Evolutionary conservation across 2,797 vertebrate species (phyloP).

Genomic region (Pygocentrus nattereri): DNA sequence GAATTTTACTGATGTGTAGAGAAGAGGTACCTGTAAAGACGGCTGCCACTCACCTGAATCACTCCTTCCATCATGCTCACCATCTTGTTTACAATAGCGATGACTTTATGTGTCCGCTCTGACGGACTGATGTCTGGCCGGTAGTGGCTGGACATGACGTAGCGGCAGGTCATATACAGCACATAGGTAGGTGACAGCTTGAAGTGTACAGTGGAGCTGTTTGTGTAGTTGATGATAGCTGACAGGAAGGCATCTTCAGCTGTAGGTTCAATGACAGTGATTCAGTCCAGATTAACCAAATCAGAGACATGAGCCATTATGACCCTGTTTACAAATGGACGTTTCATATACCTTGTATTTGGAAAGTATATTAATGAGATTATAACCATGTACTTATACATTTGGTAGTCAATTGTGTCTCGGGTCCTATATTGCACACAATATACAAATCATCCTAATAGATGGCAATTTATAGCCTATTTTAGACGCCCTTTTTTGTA

Average conservation of each 20-base stretch:
- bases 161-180: slow-evolving; percentile 97
- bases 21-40: neutral
- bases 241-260: slow-evolving; percentile 97
- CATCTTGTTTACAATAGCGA: slow-evolving; percentile 98
- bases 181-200: slow-evolving; percentile 96
- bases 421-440: too few relatives aligned
- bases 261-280: slow-evolving; percentile 54
- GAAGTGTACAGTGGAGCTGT: slow-evolving; percentile 98
- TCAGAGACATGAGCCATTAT: neutral
- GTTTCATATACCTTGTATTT: neutral
- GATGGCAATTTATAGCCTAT: too few relatives aligned
- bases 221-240: slow-evolving; percentile 98
- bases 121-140: slow-evolving; percentile 90
- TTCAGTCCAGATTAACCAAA: neutral
- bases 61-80: slow-evolving; percentile 99
- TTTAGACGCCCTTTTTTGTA: too few relatives aligned
- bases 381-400: too few relatives aligned
- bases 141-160: slow-evolving; percentile 90
- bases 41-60: slow-evolving; percentile 90
- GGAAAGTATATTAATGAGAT: neutral
- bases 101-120: slow-evolving; percentile 94
- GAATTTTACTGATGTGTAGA: too few relatives aligned
- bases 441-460: too few relatives aligned
- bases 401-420: too few relatives aligned
- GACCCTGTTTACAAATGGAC: neutral